phyloP scores from a whole-genome alignment of 92 coral and sea anemone species.

The Scolanthus callimorphus region DNA sequence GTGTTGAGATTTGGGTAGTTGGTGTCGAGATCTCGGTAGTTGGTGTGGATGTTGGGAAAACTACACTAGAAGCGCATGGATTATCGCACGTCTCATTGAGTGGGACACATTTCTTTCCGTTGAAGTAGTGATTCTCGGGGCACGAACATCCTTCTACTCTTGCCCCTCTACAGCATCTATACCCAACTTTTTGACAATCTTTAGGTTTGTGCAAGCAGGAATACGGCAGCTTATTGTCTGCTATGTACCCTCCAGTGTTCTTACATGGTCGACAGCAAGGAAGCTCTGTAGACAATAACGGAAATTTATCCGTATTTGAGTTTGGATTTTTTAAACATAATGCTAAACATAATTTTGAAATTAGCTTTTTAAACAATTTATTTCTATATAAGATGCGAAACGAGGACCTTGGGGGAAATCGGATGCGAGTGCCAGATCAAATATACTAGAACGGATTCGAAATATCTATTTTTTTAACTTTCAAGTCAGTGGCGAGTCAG shows the following conservation, averaged over 20 bases:
- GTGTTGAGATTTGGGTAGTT: slow-evolving; percentile 21
- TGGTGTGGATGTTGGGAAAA: slow-evolving; percentile 9
- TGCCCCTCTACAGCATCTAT: slow-evolving; percentile 86
- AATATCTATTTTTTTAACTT: no score
- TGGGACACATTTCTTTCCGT: slow-evolving; percentile 86
- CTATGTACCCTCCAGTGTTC: slow-evolving; percentile 83
- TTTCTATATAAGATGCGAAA: no score
- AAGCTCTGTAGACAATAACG: no score
- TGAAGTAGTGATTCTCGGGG: slow-evolving; percentile 69
- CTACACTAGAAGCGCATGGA: slow-evolving; percentile 38
- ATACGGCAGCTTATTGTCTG: slow-evolving; percentile 64
- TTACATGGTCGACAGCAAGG: slow-evolving; percentile 93
- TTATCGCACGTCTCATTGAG: slow-evolving; percentile 57
- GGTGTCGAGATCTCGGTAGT: slow-evolving; percentile 24
- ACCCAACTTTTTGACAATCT: slow-evolving; percentile 51
- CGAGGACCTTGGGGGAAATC: no score
- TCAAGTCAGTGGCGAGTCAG: no score
- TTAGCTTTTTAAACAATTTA: no score
- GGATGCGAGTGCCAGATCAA: no score
- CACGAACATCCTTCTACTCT: slow-evolving; percentile 94
- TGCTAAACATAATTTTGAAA: no score
- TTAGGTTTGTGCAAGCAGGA: slow-evolving; percentile 62
- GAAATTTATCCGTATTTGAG: no score
- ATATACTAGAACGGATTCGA: no score
- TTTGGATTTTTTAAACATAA: no score